Evolutionary conservation across 2,888 invertebrate species (phyloP).

Genomic region (Drosophila cyrtoloma): DNA sequence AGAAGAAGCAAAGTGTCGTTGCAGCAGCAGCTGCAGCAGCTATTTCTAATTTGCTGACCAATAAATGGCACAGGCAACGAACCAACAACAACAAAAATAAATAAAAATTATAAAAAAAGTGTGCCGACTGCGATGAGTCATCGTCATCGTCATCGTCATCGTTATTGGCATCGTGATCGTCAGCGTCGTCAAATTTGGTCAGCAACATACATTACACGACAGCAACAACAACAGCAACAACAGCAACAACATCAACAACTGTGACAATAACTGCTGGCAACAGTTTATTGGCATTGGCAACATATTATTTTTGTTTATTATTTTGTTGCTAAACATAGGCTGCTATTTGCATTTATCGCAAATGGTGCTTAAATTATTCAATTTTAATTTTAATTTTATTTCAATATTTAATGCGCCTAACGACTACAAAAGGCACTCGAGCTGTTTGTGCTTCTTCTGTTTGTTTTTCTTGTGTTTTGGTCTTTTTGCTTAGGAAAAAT

Average conservation of each 20-base stretch:
- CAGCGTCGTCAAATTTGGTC: slow-evolving; percentile 20
- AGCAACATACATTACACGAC: slow-evolving; percentile 36
- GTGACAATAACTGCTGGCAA: not conserved
- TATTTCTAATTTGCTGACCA: slow-evolving; percentile 69
- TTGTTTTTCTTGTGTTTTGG: too few relatives aligned
- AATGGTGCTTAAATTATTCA: not conserved
- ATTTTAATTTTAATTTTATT: not conserved
- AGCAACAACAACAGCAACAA: slow-evolving; percentile 4
- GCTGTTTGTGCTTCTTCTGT: not conserved
- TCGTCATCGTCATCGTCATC: slow-evolving; percentile 29
- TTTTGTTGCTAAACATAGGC: slow-evolving; percentile 1
- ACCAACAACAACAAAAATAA: not conserved
- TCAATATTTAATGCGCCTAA: not conserved
- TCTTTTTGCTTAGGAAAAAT: slow-evolving; percentile 18
- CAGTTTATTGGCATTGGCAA: slow-evolving; percentile 20
- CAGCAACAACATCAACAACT: slow-evolving; percentile 4
- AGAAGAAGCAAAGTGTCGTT: slow-evolving; percentile 50
- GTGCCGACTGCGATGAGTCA: slow-evolving; percentile 55
- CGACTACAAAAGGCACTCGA: not conserved
- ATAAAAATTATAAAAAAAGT: not conserved
- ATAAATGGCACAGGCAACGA: slow-evolving; percentile 37
- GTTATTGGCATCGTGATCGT: slow-evolving; percentile 19
- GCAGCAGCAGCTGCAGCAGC: slow-evolving; percentile 25
- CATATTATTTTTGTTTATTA: slow-evolving; percentile 16
- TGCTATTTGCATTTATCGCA: not conserved